A percentile compares a stretch with the other conserved stretches of the same genome.
Evolutionary conservation across 1,140 invertebrate genomes (phyloP).

Genomic region (Propsilocerus akamusi): DNA sequence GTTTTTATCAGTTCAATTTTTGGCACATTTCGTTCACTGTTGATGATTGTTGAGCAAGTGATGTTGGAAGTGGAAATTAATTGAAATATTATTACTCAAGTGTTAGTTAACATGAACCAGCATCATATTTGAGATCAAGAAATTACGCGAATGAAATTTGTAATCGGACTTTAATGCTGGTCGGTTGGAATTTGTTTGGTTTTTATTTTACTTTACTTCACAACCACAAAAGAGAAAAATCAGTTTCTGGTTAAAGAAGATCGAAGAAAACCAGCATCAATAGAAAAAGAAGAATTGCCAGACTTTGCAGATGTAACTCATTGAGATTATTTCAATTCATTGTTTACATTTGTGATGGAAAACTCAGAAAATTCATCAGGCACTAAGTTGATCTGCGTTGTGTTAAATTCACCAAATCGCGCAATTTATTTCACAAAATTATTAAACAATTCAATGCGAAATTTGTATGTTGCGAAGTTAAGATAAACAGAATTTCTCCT

Average conservation of each 20-base stretch:
- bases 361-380: too few relatives aligned
- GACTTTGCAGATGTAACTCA: background rate
- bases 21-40: background rate
- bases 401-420: too few relatives aligned
- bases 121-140: background rate
- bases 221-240: background rate
- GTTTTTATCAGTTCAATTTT: background rate
- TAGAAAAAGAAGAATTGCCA: background rate
- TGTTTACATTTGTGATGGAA: too few relatives aligned
- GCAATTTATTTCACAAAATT: too few relatives aligned
- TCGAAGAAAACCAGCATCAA: background rate
- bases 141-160: background rate
- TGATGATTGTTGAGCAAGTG: background rate
- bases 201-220: background rate
- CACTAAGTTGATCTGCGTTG: background rate
- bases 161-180: background rate
- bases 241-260: background rate
- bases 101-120: conserved; percentile 1
- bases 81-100: background rate
- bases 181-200: background rate
- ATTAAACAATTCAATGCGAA: too few relatives aligned
- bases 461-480: too few relatives aligned
- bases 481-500: too few relatives aligned
- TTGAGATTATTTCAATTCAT: background rate
- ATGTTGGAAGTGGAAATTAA: background rate